Conservation (phyloP, 2,113 vertebrate genomes). For the Bettongia penicillata region DNA sequence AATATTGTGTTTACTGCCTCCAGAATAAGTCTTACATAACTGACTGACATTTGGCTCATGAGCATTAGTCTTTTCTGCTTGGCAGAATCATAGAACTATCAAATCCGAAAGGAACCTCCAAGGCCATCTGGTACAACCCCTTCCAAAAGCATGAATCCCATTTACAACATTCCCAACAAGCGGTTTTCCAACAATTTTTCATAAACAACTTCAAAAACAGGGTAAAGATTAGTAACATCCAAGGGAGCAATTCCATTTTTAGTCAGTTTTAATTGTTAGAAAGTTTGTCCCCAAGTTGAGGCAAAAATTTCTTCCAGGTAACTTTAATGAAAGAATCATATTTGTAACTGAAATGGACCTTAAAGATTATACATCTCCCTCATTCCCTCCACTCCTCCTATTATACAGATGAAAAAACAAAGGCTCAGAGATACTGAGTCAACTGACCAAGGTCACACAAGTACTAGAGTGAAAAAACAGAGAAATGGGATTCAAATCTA, state of each 20-base stretch:
- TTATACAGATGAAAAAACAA: slow-evolving; percentile 18
- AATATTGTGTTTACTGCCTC: neutral
- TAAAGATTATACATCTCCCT: no score
- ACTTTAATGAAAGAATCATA: no score
- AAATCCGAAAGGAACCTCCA: neutral
- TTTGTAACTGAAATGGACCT: no score
- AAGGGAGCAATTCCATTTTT: no score
- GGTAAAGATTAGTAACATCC: no score
- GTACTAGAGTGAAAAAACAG: neutral
- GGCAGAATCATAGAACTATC: neutral
- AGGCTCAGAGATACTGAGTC: slow-evolving; percentile 5
- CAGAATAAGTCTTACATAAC: neutral
- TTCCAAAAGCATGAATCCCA: neutral
- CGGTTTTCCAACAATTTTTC: no score
- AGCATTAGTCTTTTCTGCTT: neutral
- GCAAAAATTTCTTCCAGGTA: no score
- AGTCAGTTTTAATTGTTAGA: no score
- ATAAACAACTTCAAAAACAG: no score
- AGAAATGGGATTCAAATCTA: neutral
- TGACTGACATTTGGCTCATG: neutral
- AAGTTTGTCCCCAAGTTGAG: no score
- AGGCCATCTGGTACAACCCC: neutral
- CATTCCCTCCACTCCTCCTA: no score
- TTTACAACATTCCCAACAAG: no score
- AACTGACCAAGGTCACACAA: neutral